phyloP scores from a whole-genome alignment of 1,140 invertebrate species.

The Phortica variegata region DNA sequence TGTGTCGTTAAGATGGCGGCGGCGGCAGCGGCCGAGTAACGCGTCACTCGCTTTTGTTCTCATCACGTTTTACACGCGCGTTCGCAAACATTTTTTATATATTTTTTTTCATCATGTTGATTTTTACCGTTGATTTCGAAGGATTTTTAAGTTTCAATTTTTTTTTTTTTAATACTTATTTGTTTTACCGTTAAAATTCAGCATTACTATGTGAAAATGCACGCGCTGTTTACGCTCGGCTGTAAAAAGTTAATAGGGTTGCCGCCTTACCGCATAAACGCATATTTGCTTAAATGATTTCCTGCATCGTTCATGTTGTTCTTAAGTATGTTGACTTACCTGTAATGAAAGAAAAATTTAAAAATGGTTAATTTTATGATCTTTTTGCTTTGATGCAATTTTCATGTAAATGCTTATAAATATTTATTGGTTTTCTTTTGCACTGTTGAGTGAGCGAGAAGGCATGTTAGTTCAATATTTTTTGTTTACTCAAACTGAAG shows the following conservation, averaged over 20 bases:
- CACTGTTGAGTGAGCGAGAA: too few relatives aligned
- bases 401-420: not conserved
- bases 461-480: not conserved
- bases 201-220: conserved; percentile 36
- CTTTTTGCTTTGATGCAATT: too few relatives aligned
- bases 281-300: conserved; percentile 17
- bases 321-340: conserved; percentile 49
- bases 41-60: conserved; percentile 5
- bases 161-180: too few relatives aligned
- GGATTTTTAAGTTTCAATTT: too few relatives aligned
- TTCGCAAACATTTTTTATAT: too few relatives aligned
- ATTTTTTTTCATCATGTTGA: too few relatives aligned
- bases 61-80: conserved; percentile 17
- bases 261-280: conserved; percentile 9
- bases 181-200: conserved; percentile 11
- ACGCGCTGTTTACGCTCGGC: conserved; percentile 30
- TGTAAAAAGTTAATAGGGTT: conserved; percentile 10
- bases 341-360: conserved; percentile 23
- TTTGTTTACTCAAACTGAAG: not conserved
- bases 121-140: too few relatives aligned
- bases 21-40: too few relatives aligned
- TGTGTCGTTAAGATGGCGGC: too few relatives aligned
- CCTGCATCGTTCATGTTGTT: too few relatives aligned
- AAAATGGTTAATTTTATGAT: not conserved
- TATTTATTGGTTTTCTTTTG: too few relatives aligned